phyloP scores from a whole-genome alignment of 2,797 vertebrate species.

The Pogonophryne albipinna region DNA sequence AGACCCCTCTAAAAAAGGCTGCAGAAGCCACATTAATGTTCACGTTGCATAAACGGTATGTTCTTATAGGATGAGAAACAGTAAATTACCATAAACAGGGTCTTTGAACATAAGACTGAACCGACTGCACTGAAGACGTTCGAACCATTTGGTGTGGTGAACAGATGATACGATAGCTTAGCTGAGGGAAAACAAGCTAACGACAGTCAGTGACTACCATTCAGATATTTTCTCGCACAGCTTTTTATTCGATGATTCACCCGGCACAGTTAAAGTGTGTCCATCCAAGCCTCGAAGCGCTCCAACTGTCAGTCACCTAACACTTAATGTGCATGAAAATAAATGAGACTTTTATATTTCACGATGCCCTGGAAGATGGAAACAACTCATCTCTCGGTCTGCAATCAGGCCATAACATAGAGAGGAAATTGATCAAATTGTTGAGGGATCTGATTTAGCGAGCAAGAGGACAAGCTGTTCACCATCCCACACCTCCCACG shows the following conservation, averaged over 20 bases:
- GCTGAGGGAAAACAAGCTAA: neutral
- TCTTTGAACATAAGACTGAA: no score
- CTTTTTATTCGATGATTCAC: neutral
- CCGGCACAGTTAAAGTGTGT: neutral
- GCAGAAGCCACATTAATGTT: no score
- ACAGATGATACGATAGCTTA: no score
- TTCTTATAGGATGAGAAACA: no score
- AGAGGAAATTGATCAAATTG: neutral
- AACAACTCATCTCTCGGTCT: neutral
- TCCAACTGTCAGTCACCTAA: neutral
- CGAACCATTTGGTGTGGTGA: no score
- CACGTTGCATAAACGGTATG: no score
- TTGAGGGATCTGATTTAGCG: neutral
- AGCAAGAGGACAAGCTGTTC: neutral
- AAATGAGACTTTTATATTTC: neutral
- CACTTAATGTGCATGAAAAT: neutral
- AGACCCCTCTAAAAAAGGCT: no score
- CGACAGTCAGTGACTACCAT: neutral
- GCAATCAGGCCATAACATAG: no score
- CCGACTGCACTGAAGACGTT: no score
- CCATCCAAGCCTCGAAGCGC: neutral
- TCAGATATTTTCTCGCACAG: neutral
- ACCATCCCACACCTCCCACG: constrained; percentile 2
- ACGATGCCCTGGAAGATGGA: neutral
- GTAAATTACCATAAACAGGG: no score